phyloP scores from a whole-genome alignment of 1,140 invertebrate species.

The Calliopsis andreniformis region DNA sequence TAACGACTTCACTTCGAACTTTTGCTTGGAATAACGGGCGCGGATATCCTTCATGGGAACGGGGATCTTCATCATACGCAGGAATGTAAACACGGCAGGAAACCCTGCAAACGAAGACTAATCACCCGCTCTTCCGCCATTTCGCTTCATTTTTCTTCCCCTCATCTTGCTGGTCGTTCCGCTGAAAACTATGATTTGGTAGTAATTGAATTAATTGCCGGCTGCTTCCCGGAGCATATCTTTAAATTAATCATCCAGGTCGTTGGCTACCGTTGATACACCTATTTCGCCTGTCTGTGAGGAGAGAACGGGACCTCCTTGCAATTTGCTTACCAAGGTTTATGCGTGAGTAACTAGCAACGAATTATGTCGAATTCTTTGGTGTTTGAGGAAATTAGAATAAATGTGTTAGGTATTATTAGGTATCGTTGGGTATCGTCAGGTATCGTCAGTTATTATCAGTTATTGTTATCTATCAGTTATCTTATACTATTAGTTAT shows the following conservation, averaged over 20 bases:
- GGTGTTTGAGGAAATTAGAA: too few species aligned
- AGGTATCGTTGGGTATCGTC: too few species aligned
- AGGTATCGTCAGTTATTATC: too few species aligned
- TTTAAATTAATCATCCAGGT: slow-evolving; percentile 26
- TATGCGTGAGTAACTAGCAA: too few species aligned
- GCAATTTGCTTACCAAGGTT: slow-evolving; percentile 4
- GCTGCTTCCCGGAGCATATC: slow-evolving; percentile 1
- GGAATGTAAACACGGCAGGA: slow-evolving; percentile 58
- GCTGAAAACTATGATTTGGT: slow-evolving; percentile 35
- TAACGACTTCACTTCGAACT: slow-evolving; percentile 50
- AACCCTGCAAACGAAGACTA: slow-evolving; percentile 39
- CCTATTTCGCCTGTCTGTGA: neutral
- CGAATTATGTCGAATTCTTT: too few species aligned
- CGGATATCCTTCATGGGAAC: slow-evolving; percentile 52
- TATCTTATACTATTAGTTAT: too few species aligned
- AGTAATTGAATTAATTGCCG: slow-evolving; percentile 46
- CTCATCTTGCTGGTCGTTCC: neutral
- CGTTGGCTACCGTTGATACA: neutral
- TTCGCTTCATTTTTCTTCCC: slow-evolving; percentile 43
- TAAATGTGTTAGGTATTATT: too few species aligned
- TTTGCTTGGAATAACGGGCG: slow-evolving; percentile 45
- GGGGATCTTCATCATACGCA: slow-evolving; percentile 52
- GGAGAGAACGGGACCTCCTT: neutral
- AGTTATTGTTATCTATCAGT: too few species aligned
- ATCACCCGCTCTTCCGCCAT: slow-evolving; percentile 42